Evolutionary conservation across 1,140 invertebrate genomes (phyloP).

Genomic region (Listronotus bonariensis): DNA sequence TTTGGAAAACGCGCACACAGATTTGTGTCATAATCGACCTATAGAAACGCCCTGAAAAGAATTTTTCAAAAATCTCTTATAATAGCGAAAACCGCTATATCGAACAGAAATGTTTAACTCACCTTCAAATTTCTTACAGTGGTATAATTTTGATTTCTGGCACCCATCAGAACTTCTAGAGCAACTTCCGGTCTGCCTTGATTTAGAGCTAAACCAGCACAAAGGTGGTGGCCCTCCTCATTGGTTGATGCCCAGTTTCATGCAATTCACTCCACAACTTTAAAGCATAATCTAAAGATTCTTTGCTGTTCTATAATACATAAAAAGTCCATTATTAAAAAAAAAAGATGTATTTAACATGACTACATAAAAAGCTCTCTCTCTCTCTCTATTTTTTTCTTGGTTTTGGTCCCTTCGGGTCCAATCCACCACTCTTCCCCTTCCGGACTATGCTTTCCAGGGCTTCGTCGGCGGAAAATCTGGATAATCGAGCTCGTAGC

Average conservation of each 20-base stretch:
- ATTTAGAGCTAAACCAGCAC: slow-evolving; percentile 69
- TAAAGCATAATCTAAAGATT: slow-evolving; percentile 69
- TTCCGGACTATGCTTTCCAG: no score
- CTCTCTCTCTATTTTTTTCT: no score
- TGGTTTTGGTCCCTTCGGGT: no score
- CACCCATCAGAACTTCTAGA: slow-evolving; percentile 65
- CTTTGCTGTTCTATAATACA: slow-evolving; percentile 68
- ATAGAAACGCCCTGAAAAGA: no score
- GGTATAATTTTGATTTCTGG: slow-evolving; percentile 64
- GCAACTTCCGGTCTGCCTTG: slow-evolving; percentile 69
- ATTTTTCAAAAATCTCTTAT: no score
- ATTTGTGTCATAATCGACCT: no score
- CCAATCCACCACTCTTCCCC: no score
- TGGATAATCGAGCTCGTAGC: no score
- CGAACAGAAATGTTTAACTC: slow-evolving; percentile 63
- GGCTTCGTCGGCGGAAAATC: no score
- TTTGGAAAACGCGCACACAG: no score
- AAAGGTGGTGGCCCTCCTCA: slow-evolving; percentile 65
- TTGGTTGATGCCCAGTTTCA: slow-evolving; percentile 59
- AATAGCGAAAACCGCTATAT: no score
- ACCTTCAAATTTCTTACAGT: slow-evolving; percentile 63
- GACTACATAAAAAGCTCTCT: not conserved
- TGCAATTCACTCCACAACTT: slow-evolving; percentile 65
- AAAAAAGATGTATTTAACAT: not conserved
- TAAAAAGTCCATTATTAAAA: not conserved